These are phyloP conservation scores for Limenitis camilla DNA, from an alignment of 2,888 invertebrate species.

Conservation along the genomic window DNA sequence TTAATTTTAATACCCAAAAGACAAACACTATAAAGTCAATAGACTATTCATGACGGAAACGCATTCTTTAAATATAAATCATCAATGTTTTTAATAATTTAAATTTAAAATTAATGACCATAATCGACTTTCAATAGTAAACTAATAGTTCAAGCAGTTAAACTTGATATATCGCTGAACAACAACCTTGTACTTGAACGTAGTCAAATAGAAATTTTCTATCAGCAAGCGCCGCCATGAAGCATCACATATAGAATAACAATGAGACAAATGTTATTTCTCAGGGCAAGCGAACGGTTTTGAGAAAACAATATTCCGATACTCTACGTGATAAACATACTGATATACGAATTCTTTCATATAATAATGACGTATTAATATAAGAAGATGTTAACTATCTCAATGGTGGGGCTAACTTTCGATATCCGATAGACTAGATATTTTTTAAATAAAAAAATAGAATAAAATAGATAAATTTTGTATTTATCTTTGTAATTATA, in stretches of 20 bases:
- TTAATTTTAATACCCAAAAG: too few species aligned
- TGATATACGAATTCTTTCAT: slow-evolving; percentile 32
- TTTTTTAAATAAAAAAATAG: too few species aligned
- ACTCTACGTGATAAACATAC: slow-evolving; percentile 49
- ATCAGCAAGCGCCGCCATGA: slow-evolving; percentile 52
- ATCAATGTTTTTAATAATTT: neutral
- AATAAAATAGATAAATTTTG: too few species aligned
- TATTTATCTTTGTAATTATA: too few species aligned
- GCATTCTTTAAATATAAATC: neutral
- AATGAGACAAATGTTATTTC: slow-evolving; percentile 54
- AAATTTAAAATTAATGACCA: neutral
- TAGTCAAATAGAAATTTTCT: slow-evolving; percentile 45
- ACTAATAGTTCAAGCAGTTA: slow-evolving; percentile 21
- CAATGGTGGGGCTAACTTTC: too few species aligned
- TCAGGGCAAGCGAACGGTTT: slow-evolving; percentile 66
- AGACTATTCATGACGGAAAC: neutral
- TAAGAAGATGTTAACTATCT: too few species aligned
- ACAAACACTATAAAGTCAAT: too few species aligned
- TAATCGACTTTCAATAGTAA: too few species aligned
- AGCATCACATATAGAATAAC: slow-evolving; percentile 43
- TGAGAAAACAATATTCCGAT: slow-evolving; percentile 68
- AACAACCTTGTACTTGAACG: slow-evolving; percentile 35
- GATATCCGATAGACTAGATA: too few species aligned
- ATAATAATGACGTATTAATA: too few species aligned
- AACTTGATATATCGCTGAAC: slow-evolving; percentile 32